Base-by-base conservation (phyloP, 2,113 vertebrate species). In the Hymenochirus boettgeri region DNA sequence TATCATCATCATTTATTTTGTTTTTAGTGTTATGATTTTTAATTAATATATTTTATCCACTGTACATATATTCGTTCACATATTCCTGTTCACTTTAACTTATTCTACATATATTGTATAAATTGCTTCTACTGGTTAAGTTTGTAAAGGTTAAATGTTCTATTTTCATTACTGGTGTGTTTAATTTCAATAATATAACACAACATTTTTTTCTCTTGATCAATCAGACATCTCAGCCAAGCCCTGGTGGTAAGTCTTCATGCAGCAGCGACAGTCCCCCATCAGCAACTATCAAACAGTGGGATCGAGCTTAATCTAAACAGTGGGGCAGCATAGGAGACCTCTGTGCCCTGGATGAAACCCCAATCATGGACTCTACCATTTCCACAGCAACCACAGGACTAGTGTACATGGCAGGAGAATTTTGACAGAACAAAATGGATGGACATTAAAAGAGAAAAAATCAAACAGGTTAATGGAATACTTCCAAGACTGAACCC, bases 181-280 rank as follows among this genome's bases (percentile, higher is more conserved):
- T n/a, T n/a, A n/a, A 76, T 71, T 75, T 61, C 70, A 72, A 72
- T 61, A 64, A 72, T 72, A 58, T 27, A 56, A 69, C 39, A 51
- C 27, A 10, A 57, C 56, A 7, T 13, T 18, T 69, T 15, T 73
- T 47, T 71, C 54, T 64, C 66, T 67, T 70, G 6, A 12, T 21
- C 22, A 46, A 25, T 59, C 83, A 99, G 96, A 90, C 96, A 94
- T 97, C 95, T 99, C 94, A 98, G 94, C 92, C 95, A 97, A 98
- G 96, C 95, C 93, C 95, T 98, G 93, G 94, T 95, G 79, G 96
- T 98, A 92, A 99, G 95, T 95, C 96, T 98, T 89, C 96, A 97
- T 96, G 94, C 95, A 90, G 95, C 96, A 93, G 94, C 95, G 89
- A 94, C 81, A 94, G 96, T 89, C 93, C 95, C 94, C 92, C 89